Conservation (phyloP, 1,140 invertebrate genomes). For the Physella acuta region DNA sequence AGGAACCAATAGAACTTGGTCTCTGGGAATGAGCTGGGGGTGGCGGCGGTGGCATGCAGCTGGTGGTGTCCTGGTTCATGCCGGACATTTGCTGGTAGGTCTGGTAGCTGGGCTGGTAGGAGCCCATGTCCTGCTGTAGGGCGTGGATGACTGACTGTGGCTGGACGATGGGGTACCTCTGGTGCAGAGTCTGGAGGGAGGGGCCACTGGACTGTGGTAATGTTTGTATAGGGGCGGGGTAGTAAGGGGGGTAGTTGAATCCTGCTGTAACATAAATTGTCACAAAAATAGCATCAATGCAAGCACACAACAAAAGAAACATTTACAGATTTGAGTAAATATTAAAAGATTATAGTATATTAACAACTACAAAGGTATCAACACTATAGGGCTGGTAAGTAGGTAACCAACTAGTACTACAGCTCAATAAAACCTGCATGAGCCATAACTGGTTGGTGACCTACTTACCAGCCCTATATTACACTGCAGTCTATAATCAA, state of each 20-base stretch:
- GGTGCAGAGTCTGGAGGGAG: background rate
- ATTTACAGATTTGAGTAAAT: too few relatives aligned
- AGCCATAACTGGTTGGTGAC: too few relatives aligned
- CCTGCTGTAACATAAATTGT: too few relatives aligned
- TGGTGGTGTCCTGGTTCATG: background rate
- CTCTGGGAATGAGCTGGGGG: background rate
- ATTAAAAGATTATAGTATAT: too few relatives aligned
- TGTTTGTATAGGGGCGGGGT: background rate
- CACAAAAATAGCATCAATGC: too few relatives aligned
- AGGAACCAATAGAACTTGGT: background rate
- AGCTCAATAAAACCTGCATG: too few relatives aligned
- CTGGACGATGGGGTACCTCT: constrained; percentile 12
- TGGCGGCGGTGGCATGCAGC: background rate
- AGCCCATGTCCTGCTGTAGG: constrained; percentile 1
- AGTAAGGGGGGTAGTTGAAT: constrained; percentile 10
- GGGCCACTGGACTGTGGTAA: background rate
- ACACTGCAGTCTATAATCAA: too few relatives aligned
- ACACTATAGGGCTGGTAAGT: too few relatives aligned
- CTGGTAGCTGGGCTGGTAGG: background rate
- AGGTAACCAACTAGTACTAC: too few relatives aligned
- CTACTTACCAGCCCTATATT: too few relatives aligned
- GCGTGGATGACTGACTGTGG: background rate
- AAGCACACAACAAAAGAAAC: too few relatives aligned
- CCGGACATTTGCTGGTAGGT: constrained; percentile 5
- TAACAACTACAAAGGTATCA: too few relatives aligned